These are phyloP conservation scores for Steinernema scapterisci DNA, from an alignment of 2,888 invertebrate genomes.

Conservation along the genomic window DNA sequence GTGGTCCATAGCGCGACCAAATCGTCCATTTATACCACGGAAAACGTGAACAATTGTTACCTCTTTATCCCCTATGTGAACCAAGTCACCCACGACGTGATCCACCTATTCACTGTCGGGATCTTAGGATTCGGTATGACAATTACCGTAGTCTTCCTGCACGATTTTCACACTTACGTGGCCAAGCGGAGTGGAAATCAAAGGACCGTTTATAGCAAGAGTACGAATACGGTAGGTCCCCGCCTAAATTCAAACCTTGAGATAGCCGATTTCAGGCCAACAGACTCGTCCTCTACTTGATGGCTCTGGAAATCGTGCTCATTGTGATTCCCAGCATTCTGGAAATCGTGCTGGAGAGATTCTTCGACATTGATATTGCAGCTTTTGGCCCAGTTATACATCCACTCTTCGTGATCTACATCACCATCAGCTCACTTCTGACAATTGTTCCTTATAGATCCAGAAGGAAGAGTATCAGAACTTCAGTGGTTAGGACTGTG, in stretches of 20 bases:
- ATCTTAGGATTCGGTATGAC: neutral
- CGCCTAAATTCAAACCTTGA: neutral
- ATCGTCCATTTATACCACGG: neutral
- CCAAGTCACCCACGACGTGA: neutral
- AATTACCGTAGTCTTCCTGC: neutral
- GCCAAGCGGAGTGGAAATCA: neutral
- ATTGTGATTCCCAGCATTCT: neutral
- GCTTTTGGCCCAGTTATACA: neutral
- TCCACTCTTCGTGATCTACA: slow-evolving; percentile 14
- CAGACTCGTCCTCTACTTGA: neutral
- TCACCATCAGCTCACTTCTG: neutral
- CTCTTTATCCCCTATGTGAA: neutral
- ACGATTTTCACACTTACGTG: neutral
- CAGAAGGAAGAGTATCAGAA: no score
- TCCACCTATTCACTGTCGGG: neutral
- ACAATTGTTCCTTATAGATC: no score
- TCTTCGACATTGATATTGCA: neutral
- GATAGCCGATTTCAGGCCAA: slow-evolving; percentile 1
- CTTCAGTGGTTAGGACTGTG: no score
- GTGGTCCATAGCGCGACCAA: neutral
- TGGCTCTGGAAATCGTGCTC: neutral
- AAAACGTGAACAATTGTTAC: neutral
- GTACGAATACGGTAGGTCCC: neutral
- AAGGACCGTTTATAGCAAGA: neutral
- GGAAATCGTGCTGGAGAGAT: neutral